Evolutionary conservation across 2,888 invertebrate genomes (phyloP).

Genomic region (Xanthia icteritia): DNA sequence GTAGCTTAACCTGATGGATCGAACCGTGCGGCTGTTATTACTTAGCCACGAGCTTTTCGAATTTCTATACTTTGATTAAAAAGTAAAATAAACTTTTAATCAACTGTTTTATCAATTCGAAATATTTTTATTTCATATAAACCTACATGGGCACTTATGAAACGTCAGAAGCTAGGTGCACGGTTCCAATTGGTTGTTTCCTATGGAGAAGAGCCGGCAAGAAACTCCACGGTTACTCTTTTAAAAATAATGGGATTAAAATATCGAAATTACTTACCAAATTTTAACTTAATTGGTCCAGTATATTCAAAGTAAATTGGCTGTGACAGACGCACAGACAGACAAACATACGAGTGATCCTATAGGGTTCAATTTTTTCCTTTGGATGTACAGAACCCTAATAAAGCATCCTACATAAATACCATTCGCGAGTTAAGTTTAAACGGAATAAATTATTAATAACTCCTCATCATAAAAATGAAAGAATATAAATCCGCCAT

Average conservation of each 20-base stretch:
- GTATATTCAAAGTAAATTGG: background rate
- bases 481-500: constrained; percentile 56
- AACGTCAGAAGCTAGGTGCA: no score
- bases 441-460: constrained; percentile 28
- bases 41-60: no score
- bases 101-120: background rate
- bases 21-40: no score
- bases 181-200: no score
- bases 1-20: no score
- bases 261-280: no score
- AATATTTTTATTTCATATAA: no score
- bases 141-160: no score
- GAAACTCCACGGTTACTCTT: no score
- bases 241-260: no score
- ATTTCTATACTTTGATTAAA: no score
- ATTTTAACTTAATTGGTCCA: background rate
- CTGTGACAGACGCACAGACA: background rate
- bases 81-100: background rate
- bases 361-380: background rate
- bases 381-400: background rate
- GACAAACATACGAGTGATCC: background rate
- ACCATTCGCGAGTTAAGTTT: constrained; percentile 1
- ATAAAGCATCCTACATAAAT: background rate
- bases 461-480: constrained; percentile 47
- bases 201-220: no score